phyloP scores from a whole-genome alignment of 2,113 vertebrate species.

The Anoura caudifer region DNA sequence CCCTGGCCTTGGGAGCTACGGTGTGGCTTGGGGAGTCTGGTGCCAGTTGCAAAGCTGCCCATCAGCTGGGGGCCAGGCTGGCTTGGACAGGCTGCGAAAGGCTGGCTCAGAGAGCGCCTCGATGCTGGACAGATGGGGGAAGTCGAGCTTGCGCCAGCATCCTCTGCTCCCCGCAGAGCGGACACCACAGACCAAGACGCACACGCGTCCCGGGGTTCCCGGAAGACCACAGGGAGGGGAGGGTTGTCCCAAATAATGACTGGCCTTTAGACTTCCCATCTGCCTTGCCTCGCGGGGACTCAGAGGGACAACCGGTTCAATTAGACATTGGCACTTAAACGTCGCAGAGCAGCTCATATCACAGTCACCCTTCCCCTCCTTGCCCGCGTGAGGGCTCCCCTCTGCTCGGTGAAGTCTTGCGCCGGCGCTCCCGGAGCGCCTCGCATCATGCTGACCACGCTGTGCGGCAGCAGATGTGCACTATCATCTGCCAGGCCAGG shows the following conservation, averaged over 20 bases:
- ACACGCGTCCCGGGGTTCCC: background rate
- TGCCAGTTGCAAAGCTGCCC: background rate
- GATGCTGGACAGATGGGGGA: background rate
- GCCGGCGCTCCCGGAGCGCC: too few species aligned
- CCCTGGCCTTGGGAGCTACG: too few species aligned
- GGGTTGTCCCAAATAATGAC: background rate
- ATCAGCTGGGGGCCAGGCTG: background rate
- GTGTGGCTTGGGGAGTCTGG: background rate
- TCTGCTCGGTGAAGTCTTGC: background rate
- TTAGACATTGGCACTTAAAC: background rate
- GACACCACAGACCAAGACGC: background rate
- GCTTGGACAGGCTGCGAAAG: background rate
- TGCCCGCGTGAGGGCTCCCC: background rate
- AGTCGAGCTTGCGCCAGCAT: background rate
- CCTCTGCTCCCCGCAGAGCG: background rate
- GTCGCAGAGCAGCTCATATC: background rate
- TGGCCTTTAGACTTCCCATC: background rate
- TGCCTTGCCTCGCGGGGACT: background rate
- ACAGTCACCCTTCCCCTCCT: too few species aligned
- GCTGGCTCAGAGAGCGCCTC: background rate
- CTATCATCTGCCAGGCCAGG: background rate
- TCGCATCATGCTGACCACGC: background rate
- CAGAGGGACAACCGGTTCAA: background rate
- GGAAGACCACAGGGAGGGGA: background rate
- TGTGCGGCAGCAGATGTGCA: background rate